Evolutionary conservation across 2,888 invertebrate species (phyloP).

Genomic region (Balanococcus diminutus): DNA sequence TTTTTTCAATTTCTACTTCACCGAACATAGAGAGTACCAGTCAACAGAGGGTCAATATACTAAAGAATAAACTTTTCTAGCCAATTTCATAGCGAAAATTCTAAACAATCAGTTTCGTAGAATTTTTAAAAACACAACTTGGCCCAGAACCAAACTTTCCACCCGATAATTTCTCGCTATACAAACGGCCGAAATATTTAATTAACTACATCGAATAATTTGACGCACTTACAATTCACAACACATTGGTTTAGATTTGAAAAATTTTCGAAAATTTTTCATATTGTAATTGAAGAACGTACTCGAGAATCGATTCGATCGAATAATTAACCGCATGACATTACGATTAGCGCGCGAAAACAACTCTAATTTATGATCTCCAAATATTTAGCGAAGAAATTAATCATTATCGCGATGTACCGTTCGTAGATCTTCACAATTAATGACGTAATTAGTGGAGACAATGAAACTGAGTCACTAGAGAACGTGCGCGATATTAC

Average conservation of each 20-base stretch:
- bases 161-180: not conserved
- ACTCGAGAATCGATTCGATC: not conserved
- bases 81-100: not conserved
- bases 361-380: not conserved
- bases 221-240: not conserved
- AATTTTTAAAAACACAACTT: not conserved
- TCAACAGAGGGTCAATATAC: not conserved
- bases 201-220: not conserved
- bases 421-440: not conserved
- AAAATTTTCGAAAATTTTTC: too few relatives aligned
- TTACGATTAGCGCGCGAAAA: not conserved
- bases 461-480: not conserved
- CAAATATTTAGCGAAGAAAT: not conserved
- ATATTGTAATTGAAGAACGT: not conserved
- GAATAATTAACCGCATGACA: not conserved
- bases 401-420: not conserved
- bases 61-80: not conserved
- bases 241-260: not conserved
- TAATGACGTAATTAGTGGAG: not conserved
- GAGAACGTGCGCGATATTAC: not conserved
- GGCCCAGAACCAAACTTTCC: not conserved
- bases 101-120: not conserved
- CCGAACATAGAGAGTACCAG: too few relatives aligned
- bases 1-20: too few relatives aligned
- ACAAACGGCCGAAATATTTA: not conserved